Evolutionary conservation across 2,888 invertebrate species (phyloP).

Genomic region (Brachyptera risi): DNA sequence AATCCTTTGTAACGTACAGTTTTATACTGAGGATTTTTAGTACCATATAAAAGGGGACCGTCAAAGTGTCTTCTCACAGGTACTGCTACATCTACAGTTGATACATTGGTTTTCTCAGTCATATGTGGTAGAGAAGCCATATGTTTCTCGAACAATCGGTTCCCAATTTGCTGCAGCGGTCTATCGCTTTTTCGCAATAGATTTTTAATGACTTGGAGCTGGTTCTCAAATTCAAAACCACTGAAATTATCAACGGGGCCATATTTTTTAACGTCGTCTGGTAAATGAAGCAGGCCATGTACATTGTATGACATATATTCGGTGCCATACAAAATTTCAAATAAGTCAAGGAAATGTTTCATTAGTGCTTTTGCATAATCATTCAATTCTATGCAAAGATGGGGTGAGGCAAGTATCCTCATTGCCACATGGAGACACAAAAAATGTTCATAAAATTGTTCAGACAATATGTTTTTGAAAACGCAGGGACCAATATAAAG

Average conservation of each 20-base stretch:
- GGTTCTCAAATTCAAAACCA: conserved; percentile 35
- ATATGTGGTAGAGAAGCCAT: not conserved
- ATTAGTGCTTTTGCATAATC: conserved; percentile 33
- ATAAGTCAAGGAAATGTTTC: conserved; percentile 32
- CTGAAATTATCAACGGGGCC: conserved; percentile 34
- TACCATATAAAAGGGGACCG: conserved; percentile 9
- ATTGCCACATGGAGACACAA: conserved; percentile 2
- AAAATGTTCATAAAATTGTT: conserved; percentile 3
- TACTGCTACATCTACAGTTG: not conserved
- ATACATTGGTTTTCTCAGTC: not conserved
- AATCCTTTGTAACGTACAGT: not conserved
- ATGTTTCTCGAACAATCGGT: conserved; percentile 1
- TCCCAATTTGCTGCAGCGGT: conserved; percentile 23
- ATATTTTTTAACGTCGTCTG: conserved; percentile 33
- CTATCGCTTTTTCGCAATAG: conserved; percentile 18
- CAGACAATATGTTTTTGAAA: conserved; percentile 9
- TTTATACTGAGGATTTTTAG: conserved; percentile 5
- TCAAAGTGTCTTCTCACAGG: not conserved
- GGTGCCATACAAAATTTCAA: conserved; percentile 33
- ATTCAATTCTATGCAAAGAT: conserved; percentile 3
- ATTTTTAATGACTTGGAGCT: conserved; percentile 28
- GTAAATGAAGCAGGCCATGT: conserved; percentile 35
- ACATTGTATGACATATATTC: conserved; percentile 34
- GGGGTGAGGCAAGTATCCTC: conserved; percentile 8
- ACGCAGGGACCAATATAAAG: conserved; percentile 5